These are phyloP conservation scores for Meloidogyne exigua DNA, from an alignment of 1,140 invertebrate species.

Conservation along the genomic window DNA sequence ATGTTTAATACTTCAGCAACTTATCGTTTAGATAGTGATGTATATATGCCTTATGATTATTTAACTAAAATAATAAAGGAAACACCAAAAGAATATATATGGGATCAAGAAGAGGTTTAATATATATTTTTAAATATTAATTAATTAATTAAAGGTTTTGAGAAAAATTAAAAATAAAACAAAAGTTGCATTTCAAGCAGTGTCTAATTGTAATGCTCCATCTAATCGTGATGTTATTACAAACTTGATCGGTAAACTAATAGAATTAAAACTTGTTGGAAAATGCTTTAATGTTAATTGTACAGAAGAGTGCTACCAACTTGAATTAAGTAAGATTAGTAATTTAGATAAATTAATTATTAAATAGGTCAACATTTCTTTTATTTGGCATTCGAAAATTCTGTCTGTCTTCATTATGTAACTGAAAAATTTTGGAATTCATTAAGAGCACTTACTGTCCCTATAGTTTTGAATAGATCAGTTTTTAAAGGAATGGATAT, in stretches of 20 bases:
- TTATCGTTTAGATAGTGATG: slow-evolving; percentile 24
- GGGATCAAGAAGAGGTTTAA: slow-evolving; percentile 11
- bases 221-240: slow-evolving; percentile 11
- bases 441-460: slow-evolving; percentile 11
- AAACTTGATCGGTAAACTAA: neutral
- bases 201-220: slow-evolving; percentile 8
- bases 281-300: neutral
- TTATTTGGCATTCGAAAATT: slow-evolving; percentile 64
- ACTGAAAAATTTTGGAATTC: slow-evolving; percentile 61
- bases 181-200: slow-evolving; percentile 13
- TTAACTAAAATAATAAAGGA: neutral
- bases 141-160: slow-evolving; percentile 1
- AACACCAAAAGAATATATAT: slow-evolving; percentile 18
- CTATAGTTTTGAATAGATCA: slow-evolving; percentile 18
- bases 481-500: slow-evolving; percentile 20
- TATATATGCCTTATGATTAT: slow-evolving; percentile 7
- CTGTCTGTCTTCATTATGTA: slow-evolving; percentile 62
- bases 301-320: neutral
- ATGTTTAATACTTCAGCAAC: slow-evolving; percentile 27
- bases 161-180: slow-evolving; percentile 17
- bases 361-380: slow-evolving; percentile 37
- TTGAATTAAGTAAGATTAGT: neutral
- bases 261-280: neutral
- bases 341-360: too few relatives aligned
- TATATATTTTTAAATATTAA: neutral